These are phyloP conservation scores for Ophioninae sp. DNA, from an alignment of 2,888 invertebrate species.

Conservation along the genomic window DNA sequence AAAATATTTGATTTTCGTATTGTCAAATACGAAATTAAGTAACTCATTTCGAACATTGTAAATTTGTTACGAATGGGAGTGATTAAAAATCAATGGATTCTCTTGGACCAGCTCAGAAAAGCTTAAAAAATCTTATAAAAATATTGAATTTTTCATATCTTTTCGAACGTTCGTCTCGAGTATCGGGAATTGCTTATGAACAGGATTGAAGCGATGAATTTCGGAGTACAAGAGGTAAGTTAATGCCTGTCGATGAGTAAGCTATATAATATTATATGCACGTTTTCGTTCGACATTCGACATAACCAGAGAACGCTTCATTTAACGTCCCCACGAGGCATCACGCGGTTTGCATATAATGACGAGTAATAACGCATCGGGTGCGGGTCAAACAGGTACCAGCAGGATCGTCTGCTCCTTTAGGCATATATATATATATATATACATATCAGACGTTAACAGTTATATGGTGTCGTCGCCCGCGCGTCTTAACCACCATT, in stretches of 20 bases:
- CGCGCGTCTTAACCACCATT: constrained; percentile 18
- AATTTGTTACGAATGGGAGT: too few species aligned
- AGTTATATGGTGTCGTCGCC: constrained; percentile 35
- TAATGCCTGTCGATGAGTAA: constrained; percentile 26
- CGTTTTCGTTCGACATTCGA: constrained; percentile 51
- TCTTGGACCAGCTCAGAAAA: too few species aligned
- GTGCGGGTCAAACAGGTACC: constrained; percentile 54
- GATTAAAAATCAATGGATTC: too few species aligned
- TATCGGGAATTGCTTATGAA: background rate
- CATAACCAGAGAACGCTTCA: constrained; percentile 26
- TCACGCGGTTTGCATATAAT: constrained; percentile 59
- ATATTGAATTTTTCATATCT: background rate
- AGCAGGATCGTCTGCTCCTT: constrained; percentile 43
- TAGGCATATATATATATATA: constrained; percentile 41
- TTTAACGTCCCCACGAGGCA: constrained; percentile 40
- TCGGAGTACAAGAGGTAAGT: background rate
- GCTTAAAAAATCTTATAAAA: too few species aligned
- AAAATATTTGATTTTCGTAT: background rate
- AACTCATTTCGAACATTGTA: background rate
- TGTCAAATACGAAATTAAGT: too few species aligned
- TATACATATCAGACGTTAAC: constrained; percentile 11
- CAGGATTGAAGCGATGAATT: constrained; percentile 12
- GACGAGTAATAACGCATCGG: constrained; percentile 60
- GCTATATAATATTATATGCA: constrained; percentile 47
- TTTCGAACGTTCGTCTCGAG: background rate